These are phyloP conservation scores for Murina feae DNA, from an alignment of 2,113 vertebrate genomes.

Conservation along the genomic window DNA sequence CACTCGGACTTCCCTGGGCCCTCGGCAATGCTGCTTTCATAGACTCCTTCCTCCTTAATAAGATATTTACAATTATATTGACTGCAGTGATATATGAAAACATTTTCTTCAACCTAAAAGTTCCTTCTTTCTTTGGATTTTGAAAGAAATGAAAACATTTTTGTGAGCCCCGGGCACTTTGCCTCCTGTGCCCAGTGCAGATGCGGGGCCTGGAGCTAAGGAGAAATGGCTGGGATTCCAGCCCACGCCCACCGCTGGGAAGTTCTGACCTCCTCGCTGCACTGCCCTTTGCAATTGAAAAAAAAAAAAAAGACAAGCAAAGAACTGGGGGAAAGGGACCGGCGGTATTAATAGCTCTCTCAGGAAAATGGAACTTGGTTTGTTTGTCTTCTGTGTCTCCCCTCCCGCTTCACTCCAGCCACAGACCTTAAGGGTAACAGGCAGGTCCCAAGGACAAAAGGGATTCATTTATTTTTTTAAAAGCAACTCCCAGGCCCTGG, in stretches of 20 bases:
- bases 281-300: background rate
- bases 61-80: background rate
- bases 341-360: background rate
- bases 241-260: accelerated
- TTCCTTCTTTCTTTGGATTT: background rate
- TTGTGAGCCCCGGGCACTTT: background rate
- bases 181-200: background rate
- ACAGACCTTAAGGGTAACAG: background rate
- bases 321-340: background rate
- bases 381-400: background rate
- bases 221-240: background rate
- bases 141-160: conserved; percentile 2
- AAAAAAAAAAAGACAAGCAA: background rate
- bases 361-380: background rate
- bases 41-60: background rate
- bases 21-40: background rate
- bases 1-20: background rate
- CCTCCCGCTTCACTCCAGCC: background rate
- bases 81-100: background rate
- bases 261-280: background rate
- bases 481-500: background rate
- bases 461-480: background rate
- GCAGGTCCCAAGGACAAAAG: background rate
- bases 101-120: background rate
- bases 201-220: accelerated